Percentiles rank a stretch among this genome's conserved stretches.
Conservation (phyloP, 2,797 vertebrate species). For the Cheirogaleus major region DNA sequence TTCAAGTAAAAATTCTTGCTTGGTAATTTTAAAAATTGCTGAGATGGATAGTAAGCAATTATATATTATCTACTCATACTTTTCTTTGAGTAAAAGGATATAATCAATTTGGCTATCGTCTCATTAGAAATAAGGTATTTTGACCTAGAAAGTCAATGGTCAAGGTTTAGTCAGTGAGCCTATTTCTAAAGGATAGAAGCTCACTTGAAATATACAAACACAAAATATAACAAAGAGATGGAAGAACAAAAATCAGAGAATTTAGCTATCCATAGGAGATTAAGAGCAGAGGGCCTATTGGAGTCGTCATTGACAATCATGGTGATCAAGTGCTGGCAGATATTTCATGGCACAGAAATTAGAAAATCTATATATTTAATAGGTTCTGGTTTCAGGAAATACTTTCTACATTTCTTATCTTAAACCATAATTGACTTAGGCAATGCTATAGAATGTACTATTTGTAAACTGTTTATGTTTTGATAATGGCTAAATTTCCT, state of each 20-base stretch:
- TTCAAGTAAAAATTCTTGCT: neutral
- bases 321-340: neutral
- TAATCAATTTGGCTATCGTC: neutral
- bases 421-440: slow-evolving; percentile 24
- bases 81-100: neutral
- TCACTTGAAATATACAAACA: slow-evolving; percentile 30
- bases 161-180: neutral
- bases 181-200: neutral
- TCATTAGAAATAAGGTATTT: neutral
- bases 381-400: neutral
- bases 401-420: slow-evolving; percentile 20
- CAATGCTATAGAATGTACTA: neutral
- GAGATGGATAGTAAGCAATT: neutral
- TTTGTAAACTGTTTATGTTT: slow-evolving; percentile 10
- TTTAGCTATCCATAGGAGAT: neutral
- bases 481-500: neutral
- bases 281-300: neutral
- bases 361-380: neutral
- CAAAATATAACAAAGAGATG: neutral
- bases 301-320: neutral
- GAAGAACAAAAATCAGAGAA: neutral
- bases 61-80: neutral
- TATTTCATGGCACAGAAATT: neutral
- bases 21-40: neutral
- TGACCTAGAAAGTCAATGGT: neutral